Evolutionary conservation across 2,113 vertebrate genomes (phyloP), one percentile per base, ranked within the genome.

Genomic region (Brienomyrus longianalis): DNA sequence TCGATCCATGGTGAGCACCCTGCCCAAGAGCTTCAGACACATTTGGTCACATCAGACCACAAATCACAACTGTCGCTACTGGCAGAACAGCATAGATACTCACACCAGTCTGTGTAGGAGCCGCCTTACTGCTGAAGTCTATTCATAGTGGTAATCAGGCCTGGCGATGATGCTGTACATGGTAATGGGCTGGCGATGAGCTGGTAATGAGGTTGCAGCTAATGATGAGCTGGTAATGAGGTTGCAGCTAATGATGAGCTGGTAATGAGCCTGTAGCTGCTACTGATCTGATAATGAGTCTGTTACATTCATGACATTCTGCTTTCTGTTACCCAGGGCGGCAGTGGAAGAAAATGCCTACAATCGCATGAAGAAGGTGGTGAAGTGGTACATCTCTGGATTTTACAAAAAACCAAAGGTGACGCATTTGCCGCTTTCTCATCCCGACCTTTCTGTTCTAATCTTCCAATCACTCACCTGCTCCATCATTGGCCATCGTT

Each of bases 361-460:
- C 92, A 97, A 97, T 89, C 97, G 98, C 27, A 97, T 99, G 97
- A 99, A 98, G 95, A 98, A 98, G 94, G 98, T 99, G 90, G 98
- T 99, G 89, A 99, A 98, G 92, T 99, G 98, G 98, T 99, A 99
- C 96, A 97, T 99, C 91, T 99, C 98, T 54, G 98, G 98, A 90
- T 99, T 99, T 94, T 99, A 99, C 95, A 99, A 99, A 94, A 99
- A 99, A 93, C 98, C 98, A 96, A 97, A 99, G 97, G 98, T 99
- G 92, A 90, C 88, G 0, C 56, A 43, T 84, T 84, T 39, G 35
- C 43, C 19, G 21, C 83, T n/a, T 2, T 54, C 15, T n/a, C 39
- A n/a, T 48, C 11, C 80, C 21, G 48, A 39, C 31, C 35, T 77
- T 80, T 39, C 74, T 43, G 0, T 80, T 70, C 62, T 31, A 13